A percentile compares a stretch with the other conserved stretches of the same genome.
Evolutionary conservation across 2,888 invertebrate genomes (phyloP).

Genomic region (Campopleginae sp.): DNA sequence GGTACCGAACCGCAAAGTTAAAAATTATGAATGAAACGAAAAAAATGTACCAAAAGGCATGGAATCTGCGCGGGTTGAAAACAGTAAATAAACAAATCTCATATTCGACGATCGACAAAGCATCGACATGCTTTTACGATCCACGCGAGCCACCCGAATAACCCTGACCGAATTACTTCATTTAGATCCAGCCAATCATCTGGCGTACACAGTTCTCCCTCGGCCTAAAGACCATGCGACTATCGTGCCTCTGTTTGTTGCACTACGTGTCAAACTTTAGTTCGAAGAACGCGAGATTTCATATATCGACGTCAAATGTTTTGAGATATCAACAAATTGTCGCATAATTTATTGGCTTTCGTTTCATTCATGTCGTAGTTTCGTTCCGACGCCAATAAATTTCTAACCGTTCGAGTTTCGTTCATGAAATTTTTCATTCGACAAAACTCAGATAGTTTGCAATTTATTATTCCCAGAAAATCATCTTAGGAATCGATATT

Average conservation of each 20-base stretch:
- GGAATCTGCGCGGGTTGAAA: not conserved
- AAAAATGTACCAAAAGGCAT: not conserved
- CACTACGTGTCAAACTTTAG: not conserved
- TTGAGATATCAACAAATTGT: not conserved
- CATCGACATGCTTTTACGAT: conserved; percentile 9
- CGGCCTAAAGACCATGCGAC: not conserved
- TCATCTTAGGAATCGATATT: not conserved
- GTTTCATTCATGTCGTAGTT: not conserved
- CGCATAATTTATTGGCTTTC: not conserved
- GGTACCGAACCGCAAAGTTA: not conserved
- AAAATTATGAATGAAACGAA: not conserved
- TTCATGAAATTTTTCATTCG: not conserved
- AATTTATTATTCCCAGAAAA: not conserved
- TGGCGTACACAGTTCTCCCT: conserved; percentile 33
- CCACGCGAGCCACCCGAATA: conserved; percentile 44
- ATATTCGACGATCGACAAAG: conserved; percentile 11
- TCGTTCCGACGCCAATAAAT: not conserved
- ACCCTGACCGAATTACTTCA: conserved; percentile 67
- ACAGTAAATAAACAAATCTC: not conserved
- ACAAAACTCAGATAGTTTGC: no score
- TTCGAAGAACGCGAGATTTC: not conserved
- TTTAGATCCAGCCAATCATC: conserved; percentile 65
- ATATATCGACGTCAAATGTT: not conserved
- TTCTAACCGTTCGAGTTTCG: not conserved
- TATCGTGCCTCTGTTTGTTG: not conserved